These are phyloP conservation scores for Cygnus olor DNA, from an alignment of 2,797 vertebrate genomes.

Conservation along the genomic window DNA sequence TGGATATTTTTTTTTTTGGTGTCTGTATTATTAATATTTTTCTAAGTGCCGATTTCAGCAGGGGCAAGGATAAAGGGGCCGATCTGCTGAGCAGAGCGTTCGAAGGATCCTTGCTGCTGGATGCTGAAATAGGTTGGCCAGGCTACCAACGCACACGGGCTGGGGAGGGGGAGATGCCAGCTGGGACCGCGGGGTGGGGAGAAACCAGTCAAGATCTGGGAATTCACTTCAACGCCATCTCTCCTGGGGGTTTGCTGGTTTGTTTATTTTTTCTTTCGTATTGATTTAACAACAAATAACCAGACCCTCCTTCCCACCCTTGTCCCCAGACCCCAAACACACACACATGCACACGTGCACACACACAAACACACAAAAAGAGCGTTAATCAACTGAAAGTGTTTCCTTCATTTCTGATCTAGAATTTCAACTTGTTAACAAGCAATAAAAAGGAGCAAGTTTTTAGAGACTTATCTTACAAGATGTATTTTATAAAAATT, in stretches of 20 bases:
- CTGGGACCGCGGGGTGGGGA: slow-evolving; percentile 25
- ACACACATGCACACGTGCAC: neutral
- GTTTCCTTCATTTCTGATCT: slow-evolving; percentile 78
- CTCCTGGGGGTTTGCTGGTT: slow-evolving; percentile 26
- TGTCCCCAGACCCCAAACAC: slow-evolving; percentile 37
- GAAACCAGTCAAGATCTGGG: slow-evolving; percentile 70
- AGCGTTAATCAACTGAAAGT: slow-evolving; percentile 80
- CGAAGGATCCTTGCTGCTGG: slow-evolving; percentile 27
- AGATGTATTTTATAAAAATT: slow-evolving; percentile 84
- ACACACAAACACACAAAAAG: neutral
- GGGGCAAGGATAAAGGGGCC: slow-evolving; percentile 51
- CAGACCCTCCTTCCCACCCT: slow-evolving; percentile 7
- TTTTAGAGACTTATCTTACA: slow-evolving; percentile 81
- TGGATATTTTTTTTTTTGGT: neutral
- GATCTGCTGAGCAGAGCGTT: slow-evolving; percentile 63
- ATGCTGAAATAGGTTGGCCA: slow-evolving; percentile 46
- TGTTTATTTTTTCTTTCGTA: slow-evolving; percentile 43
- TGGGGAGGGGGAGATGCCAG: slow-evolving; percentile 53
- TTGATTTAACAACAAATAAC: slow-evolving; percentile 77
- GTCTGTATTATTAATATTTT: neutral
- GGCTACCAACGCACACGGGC: slow-evolving; percentile 59
- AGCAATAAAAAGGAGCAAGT: slow-evolving; percentile 77
- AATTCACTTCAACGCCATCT: slow-evolving; percentile 46
- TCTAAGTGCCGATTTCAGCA: slow-evolving; percentile 41
- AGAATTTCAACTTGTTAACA: slow-evolving; percentile 80